Evolutionary conservation across 2,888 invertebrate species (phyloP), one percentile per base, ranked within the genome.

Genomic region (Caenorhabditis afra): DNA sequence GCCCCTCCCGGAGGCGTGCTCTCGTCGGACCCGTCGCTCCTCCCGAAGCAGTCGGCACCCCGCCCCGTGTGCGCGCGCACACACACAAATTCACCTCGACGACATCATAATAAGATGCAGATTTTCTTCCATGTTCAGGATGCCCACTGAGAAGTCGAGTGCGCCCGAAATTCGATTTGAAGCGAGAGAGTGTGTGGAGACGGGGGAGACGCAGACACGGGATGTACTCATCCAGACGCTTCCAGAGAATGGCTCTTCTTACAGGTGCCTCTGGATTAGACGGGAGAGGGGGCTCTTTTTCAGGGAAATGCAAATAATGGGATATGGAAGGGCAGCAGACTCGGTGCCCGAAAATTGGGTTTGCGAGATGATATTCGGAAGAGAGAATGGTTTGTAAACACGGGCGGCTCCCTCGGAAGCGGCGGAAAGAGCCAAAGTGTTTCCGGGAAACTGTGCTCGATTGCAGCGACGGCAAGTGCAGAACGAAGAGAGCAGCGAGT

Each of bases 21-120:
- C 61, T 62, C 44, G 37, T 18, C 61, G 61, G 70, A 62, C 61
- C 70, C 70, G 53, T 52, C 59, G 41, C 52, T 18, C 20, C 45
- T 55, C 47, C 57, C 18, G 49, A 29, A 55, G 62, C 61, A 55
- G 35, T 23, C 14, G 11, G 16, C 59, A 44, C 68, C 61, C 58
- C 68, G 68, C n/a, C n/a, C n/a, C n/a, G n/a, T n/a, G n/a, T n/a
- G n/a, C 7, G 29, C 29, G 29, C 29, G 29, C 29, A 7, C 29
- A 7, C 29, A 29, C 29, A 58, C 70, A 71, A 71, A 71, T 71
- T 71, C 62, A 71, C 71, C 71, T 53, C 71, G 71, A 29, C 29
- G 29, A 55, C 61, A 55, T 61, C 49, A 57, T 71, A 71, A 71
- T 71, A 71, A 71, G 55, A 71, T 71, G 71, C 71, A 71, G 64